Conservation (phyloP, 2,888 invertebrate species). For the Ophraella communa region DNA sequence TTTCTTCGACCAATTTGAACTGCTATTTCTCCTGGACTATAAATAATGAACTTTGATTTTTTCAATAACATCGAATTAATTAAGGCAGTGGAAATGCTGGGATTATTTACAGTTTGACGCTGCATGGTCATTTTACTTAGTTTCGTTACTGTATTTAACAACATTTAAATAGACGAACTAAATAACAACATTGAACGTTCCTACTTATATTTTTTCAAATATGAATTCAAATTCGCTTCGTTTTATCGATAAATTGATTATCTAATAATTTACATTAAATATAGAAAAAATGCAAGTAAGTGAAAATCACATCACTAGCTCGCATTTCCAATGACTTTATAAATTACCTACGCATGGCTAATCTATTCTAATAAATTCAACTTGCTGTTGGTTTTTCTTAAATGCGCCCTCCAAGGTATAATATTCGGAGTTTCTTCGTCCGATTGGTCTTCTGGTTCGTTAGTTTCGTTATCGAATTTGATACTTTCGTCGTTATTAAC, state of each 20-base stretch:
- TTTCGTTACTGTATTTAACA: not conserved
- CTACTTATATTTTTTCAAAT: not conserved
- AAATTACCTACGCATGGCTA: slow-evolving; percentile 3
- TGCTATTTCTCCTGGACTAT: too few relatives aligned
- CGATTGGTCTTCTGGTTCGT: slow-evolving; percentile 18
- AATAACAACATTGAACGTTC: not conserved
- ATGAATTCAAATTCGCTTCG: not conserved
- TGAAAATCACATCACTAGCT: not conserved
- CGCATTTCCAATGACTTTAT: not conserved
- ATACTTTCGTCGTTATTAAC: slow-evolving; percentile 59
- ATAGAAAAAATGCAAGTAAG: too few relatives aligned
- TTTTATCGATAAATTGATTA: not conserved
- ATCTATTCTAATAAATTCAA: slow-evolving; percentile 76
- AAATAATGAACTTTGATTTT: too few relatives aligned
- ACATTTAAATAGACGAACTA: not conserved
- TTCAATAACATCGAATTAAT: too few relatives aligned
- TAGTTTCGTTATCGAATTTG: slow-evolving; percentile 42
- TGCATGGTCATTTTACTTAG: not conserved
- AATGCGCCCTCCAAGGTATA: slow-evolving; percentile 88
- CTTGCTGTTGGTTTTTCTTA: slow-evolving; percentile 89
- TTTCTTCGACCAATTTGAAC: too few relatives aligned
- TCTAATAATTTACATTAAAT: slow-evolving; percentile 1
- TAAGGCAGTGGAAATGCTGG: too few relatives aligned
- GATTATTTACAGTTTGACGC: too few relatives aligned
- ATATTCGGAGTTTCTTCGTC: slow-evolving; percentile 68